Conservation (phyloP, 2,113 vertebrate species). For the Alethe diademata region DNA sequence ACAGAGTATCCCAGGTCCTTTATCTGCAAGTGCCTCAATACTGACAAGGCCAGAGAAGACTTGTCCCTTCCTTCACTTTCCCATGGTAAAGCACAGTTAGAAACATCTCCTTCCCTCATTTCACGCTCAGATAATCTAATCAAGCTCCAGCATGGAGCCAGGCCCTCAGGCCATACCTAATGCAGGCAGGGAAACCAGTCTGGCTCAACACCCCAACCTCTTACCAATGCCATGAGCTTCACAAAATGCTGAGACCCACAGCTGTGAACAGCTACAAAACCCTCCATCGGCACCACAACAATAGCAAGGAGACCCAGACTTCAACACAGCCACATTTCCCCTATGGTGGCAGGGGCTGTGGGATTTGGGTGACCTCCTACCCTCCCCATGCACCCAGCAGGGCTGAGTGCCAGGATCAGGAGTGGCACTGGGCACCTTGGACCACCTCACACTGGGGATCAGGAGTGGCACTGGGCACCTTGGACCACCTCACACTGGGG, state of each 20-base stretch:
- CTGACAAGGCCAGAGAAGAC: not conserved
- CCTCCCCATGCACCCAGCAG: accelerated
- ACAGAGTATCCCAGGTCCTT: not conserved
- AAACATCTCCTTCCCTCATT: not conserved
- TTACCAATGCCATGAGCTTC: not conserved
- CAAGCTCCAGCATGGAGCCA: not conserved
- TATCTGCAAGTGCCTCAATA: not conserved
- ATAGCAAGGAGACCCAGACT: not conserved
- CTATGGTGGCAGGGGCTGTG: accelerated
- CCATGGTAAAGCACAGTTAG: not conserved
- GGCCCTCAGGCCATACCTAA: not conserved
- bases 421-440: accelerated
- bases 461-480: accelerated
- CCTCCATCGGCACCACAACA: not conserved
- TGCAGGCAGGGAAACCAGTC: not conserved
- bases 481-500: too few species aligned
- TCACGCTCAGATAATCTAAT: accelerated
- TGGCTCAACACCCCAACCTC: not conserved
- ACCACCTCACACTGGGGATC: too few species aligned
- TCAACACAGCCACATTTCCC: too few species aligned
- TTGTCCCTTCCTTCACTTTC: not conserved
- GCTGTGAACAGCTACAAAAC: not conserved
- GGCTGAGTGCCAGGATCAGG: not conserved
- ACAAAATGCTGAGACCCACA: accelerated
- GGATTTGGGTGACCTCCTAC: not conserved